Base-by-base conservation (phyloP, 2,113 vertebrate species). In the Anseranas semipalmata region DNA sequence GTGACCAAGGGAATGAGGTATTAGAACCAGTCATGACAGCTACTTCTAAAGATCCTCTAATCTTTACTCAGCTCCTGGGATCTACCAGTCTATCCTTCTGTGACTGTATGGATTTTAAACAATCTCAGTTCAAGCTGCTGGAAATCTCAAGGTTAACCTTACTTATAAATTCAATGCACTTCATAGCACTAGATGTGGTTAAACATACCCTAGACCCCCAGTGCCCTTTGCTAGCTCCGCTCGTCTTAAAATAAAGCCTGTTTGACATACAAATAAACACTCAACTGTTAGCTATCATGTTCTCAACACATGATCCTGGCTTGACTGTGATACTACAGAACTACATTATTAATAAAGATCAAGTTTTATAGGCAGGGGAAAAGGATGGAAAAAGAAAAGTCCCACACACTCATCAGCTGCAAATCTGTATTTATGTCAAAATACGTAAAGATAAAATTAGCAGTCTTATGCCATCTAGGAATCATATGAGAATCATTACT, bases 361-460 rank as follows among this genome's bases (percentile, higher is more conserved):
- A 76, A 52, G 5, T 60, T 76, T n/a, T 79, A 58, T 6, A 85
- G 30, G 84, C 37, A 91, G 53, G 65, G 24, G 27, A 78, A 87
- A 46, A 68, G 48, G 41, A 70, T 68, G 81, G 48, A 85, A 91
- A 89, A 89, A 85, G 58, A 90, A 75, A 50, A 93, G 52, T 76
- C 58, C 87, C 79, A 94, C 43, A 7, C 45, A 87, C 76, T 80
- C 56, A 89, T 92, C 72, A 95, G 65, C 75, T 88, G 71, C 43
- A 94, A 85, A 90, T 76, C 55, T 63, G 80, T 81, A 80, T 28
- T 90, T 92, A 78, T 12, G 12, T 67, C 76, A 93, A 74, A 94
- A 85, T 55, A 71, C 0, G 7, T 39, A 77, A 73, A 71, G 93
- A 63, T 27, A 88, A 88, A 93, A 93, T 95, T 55, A 90, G 75